Conservation (phyloP, 2,888 invertebrate species). For the Linnaemya tessellans region DNA sequence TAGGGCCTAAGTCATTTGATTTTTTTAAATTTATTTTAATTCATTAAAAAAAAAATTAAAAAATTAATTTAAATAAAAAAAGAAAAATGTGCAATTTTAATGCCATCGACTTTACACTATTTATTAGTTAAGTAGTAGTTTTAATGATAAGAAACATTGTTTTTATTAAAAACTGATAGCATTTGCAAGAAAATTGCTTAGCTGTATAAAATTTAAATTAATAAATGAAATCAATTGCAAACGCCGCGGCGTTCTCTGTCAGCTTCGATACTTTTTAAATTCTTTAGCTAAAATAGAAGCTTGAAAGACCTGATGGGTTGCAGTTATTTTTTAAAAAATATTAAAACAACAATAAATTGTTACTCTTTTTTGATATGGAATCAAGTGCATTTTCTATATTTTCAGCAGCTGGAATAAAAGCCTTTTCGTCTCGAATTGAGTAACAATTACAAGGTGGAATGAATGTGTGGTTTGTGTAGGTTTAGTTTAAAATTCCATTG, state of each 20-base stretch:
- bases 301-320: background rate
- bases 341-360: background rate
- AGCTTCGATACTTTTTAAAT: background rate
- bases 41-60: background rate
- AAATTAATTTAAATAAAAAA: background rate
- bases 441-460: no score
- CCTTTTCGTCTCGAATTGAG: no score
- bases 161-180: background rate
- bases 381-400: no score
- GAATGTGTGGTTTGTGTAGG: no score
- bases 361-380: background rate
- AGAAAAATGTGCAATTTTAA: background rate
- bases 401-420: no score
- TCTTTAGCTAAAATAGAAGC: background rate
- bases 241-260: background rate
- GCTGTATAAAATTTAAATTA: background rate
- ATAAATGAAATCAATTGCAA: background rate
- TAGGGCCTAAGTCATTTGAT: slow-evolving; percentile 20
- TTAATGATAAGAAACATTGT: slow-evolving; percentile 14
- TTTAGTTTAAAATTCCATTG: no score
- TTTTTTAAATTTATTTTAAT: slow-evolving; percentile 6
- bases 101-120: slow-evolving; percentile 39
- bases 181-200: slow-evolving; percentile 12
- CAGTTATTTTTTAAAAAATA: background rate
- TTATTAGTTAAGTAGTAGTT: background rate